Evolutionary conservation across 2,113 vertebrate species (phyloP).

Genomic region (Cololabis saira): DNA sequence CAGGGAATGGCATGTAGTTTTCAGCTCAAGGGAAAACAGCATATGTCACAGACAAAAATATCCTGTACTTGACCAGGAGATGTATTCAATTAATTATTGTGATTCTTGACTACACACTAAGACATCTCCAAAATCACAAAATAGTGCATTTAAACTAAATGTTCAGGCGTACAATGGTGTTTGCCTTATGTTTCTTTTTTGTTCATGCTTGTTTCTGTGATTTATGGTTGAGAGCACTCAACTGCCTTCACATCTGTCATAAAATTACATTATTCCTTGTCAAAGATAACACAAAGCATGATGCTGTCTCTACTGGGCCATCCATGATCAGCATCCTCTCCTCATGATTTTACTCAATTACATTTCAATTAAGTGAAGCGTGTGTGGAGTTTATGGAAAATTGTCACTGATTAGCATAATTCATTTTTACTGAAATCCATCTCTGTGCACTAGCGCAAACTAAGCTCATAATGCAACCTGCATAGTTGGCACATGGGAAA

Average conservation of each 20-base stretch:
- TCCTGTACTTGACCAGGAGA: not conserved
- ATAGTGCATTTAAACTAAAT: not conserved
- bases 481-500: slow-evolving; percentile 6
- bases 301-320: slow-evolving; percentile 29
- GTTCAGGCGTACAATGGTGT: not conserved
- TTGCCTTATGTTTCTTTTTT: slow-evolving; percentile 10
- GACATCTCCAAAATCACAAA: not conserved
- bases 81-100: not conserved
- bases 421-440: slow-evolving; percentile 21
- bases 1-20: no score
- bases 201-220: slow-evolving; percentile 4
- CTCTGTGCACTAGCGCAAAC: slow-evolving; percentile 16
- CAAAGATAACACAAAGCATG: slow-evolving; percentile 26
- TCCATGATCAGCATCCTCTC: slow-evolving; percentile 42
- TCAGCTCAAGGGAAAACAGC: no score
- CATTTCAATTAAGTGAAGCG: slow-evolving; percentile 55
- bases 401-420: slow-evolving; percentile 51
- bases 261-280: slow-evolving; percentile 34
- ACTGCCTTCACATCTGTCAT: slow-evolving; percentile 49
- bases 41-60: no score
- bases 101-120: not conserved
- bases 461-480: slow-evolving; percentile 9
- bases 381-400: slow-evolving; percentile 37
- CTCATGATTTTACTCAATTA: slow-evolving; percentile 59
- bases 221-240: slow-evolving; percentile 34